These are phyloP conservation scores for Alethe castanea DNA, from an alignment of 2,113 vertebrate species.

Conservation along the genomic window DNA sequence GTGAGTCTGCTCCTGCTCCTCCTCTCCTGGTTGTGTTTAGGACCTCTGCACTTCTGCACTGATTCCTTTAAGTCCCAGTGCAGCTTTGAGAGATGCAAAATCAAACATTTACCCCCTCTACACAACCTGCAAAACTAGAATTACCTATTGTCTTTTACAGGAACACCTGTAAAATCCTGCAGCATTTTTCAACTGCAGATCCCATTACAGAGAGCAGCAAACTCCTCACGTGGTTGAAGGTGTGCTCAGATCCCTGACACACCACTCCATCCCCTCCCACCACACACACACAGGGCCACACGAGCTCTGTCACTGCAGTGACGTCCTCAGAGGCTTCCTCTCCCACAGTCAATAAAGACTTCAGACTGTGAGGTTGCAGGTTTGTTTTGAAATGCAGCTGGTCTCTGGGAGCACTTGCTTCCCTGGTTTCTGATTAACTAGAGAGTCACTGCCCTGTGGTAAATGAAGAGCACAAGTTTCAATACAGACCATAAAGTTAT, in stretches of 20 bases:
- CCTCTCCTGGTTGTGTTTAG: not conserved
- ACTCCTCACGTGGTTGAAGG: not conserved
- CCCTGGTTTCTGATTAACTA: not conserved
- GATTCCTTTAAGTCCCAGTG: fast-evolving
- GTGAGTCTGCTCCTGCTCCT: not conserved
- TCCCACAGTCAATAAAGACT: not conserved
- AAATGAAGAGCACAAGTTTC: not conserved
- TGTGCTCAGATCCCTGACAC: not conserved
- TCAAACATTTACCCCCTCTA: not conserved
- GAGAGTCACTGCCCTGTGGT: not conserved
- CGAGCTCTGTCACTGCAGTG: not conserved
- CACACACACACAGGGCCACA: not conserved
- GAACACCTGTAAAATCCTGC: not conserved
- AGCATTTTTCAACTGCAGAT: not conserved
- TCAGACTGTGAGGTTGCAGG: not conserved
- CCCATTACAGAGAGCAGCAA: not conserved
- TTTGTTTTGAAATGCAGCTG: not conserved
- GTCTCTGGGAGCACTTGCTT: not conserved
- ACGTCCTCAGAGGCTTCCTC: not conserved
- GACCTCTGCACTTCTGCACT: not conserved
- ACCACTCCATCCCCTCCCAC: too few species aligned
- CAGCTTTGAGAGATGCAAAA: not conserved
- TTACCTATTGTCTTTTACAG: not conserved
- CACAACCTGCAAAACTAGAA: not conserved
- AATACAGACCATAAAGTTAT: not conserved